Evolutionary conservation across 1,140 invertebrate genomes (phyloP).

Genomic region (Melanaphis sacchari): DNA sequence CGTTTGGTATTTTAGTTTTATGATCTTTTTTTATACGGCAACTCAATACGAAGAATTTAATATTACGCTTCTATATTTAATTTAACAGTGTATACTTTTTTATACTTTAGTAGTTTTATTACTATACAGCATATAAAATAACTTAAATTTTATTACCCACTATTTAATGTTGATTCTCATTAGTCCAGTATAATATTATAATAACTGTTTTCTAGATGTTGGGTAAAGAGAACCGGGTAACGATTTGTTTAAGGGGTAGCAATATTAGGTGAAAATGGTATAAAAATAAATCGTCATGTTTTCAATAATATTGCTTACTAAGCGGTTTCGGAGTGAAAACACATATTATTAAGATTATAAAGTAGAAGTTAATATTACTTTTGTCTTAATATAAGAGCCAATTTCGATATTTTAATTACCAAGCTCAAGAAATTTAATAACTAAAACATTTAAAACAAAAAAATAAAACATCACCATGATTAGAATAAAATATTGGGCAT

Average conservation of each 20-base stretch:
- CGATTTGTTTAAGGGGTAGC: not conserved
- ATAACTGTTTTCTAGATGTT: not conserved
- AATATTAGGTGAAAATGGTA: not conserved
- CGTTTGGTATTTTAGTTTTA: conserved; percentile 11
- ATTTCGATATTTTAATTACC: too few species aligned
- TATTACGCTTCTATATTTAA: not conserved
- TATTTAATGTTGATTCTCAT: not conserved
- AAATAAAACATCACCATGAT: not conserved
- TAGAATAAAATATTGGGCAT: not conserved
- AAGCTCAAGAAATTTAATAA: not conserved
- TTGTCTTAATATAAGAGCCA: too few species aligned
- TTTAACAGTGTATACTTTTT: not conserved
- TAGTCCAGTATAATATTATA: not conserved
- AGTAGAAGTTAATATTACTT: not conserved
- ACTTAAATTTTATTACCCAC: not conserved
- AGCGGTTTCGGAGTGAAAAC: not conserved
- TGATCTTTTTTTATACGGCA: not conserved
- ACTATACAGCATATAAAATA: not conserved
- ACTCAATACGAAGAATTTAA: not conserved
- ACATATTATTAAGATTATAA: too few species aligned
- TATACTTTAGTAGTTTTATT: conserved; percentile 3
- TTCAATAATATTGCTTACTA: not conserved
- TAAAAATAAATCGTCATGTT: not conserved
- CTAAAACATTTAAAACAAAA: too few species aligned
- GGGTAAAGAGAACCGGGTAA: too few species aligned